phyloP scores from a whole-genome alignment of 30 jellyfish, hydroid and myxozoan genomes.

The Pelagia noctiluca region DNA sequence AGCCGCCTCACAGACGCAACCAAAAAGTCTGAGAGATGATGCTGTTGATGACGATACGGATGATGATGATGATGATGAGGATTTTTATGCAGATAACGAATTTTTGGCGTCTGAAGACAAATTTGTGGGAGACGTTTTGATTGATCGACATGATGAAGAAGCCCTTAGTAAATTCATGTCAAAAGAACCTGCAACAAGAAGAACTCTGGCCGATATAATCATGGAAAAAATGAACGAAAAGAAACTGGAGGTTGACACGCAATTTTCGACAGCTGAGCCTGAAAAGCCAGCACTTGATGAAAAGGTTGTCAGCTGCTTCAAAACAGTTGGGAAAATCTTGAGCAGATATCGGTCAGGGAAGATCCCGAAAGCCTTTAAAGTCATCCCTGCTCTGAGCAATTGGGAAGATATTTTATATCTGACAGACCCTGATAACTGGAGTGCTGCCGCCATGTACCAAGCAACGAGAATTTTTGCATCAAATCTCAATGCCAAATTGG shows the following conservation, averaged over 20 bases:
- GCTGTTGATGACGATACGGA: conserved; percentile 45
- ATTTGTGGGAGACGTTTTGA: conserved; percentile 35
- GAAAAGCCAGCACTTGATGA: conserved; percentile 56
- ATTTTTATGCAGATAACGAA: conserved; percentile 5
- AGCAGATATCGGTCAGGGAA: conserved; percentile 93
- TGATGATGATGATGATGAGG: conserved; percentile 60
- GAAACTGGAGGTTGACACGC: conserved; percentile 89
- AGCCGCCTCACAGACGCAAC: background rate
- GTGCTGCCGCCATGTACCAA: conserved; percentile 97
- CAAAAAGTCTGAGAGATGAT: conserved; percentile 4
- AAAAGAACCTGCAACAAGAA: conserved; percentile 70
- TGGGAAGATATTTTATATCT: conserved; percentile 91
- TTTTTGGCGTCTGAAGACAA: conserved; percentile 5
- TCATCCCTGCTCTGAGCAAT: conserved; percentile 86
- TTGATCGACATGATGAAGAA: conserved; percentile 86
- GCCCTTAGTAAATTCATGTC: conserved; percentile 88
- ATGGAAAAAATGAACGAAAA: conserved; percentile 94
- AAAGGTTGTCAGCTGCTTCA: conserved; percentile 57
- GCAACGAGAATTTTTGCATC: conserved; percentile 93
- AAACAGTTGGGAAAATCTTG: conserved; percentile 93
- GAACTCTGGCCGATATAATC: conserved; percentile 90
- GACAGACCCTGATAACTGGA: conserved; percentile 96
- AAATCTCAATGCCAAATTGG: conserved; percentile 85
- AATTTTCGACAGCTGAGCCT: conserved; percentile 63
- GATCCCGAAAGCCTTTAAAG: conserved; percentile 94